A percentile compares a stretch with the other conserved stretches of the same genome.
Conservation (phyloP, 2,797 vertebrate genomes). For the Macropus fuliginosus region DNA sequence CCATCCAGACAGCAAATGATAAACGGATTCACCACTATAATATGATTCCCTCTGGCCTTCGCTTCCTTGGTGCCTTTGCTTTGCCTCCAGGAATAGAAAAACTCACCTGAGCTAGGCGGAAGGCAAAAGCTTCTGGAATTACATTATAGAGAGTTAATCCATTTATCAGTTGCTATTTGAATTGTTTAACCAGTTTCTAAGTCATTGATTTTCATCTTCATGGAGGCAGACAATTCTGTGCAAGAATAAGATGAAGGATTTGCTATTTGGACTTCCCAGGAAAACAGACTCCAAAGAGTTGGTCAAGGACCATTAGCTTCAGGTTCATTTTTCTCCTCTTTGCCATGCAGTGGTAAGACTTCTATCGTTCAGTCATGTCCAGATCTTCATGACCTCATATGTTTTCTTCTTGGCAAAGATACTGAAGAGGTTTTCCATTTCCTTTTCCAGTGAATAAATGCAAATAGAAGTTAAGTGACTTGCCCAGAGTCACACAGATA, state of each 20-base stretch:
- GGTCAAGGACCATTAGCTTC: not conserved
- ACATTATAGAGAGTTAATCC: slow-evolving; percentile 77
- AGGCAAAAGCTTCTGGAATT: slow-evolving; percentile 76
- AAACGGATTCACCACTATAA: slow-evolving; percentile 80
- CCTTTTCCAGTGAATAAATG: too few species aligned
- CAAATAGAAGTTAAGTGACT: too few species aligned
- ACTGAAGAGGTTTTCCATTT: too few species aligned
- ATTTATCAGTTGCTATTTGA: slow-evolving; percentile 80
- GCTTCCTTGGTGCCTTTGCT: slow-evolving; percentile 67
- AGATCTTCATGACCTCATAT: too few species aligned
- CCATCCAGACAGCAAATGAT: slow-evolving; percentile 77
- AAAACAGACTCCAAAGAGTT: slow-evolving; percentile 11
- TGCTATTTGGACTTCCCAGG: slow-evolving; percentile 16
- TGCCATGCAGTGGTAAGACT: not conserved
- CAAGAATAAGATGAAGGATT: slow-evolving; percentile 33
- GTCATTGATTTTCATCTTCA: slow-evolving; percentile 78
- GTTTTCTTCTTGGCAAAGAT: too few species aligned
- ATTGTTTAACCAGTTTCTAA: slow-evolving; percentile 80
- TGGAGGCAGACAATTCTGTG: slow-evolving; percentile 67
- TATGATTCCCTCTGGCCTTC: slow-evolving; percentile 76
- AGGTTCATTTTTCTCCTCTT: slow-evolving; percentile 28
- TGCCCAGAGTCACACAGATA: too few species aligned
- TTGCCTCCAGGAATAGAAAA: slow-evolving; percentile 79
- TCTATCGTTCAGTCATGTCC: not conserved
- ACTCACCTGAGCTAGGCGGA: slow-evolving; percentile 76